phyloP scores from a whole-genome alignment of 2,888 invertebrate species.

The Cremastinae sp. region DNA sequence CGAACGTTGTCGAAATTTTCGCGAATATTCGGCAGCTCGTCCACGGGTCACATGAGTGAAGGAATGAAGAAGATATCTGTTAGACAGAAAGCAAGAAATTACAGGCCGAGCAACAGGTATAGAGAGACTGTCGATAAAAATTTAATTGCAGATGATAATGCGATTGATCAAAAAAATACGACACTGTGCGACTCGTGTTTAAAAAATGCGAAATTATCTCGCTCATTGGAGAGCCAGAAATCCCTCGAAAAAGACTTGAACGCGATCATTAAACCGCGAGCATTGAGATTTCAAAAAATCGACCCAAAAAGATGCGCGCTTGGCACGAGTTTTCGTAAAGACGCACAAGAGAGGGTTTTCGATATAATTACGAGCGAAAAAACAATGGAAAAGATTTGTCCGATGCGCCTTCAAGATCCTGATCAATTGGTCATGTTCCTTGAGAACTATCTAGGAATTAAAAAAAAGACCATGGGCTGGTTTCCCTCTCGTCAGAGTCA shows the following conservation, averaged over 20 bases:
- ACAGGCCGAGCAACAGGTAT: slow-evolving; percentile 76
- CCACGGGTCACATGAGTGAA: slow-evolving; percentile 39
- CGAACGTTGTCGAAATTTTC: slow-evolving; percentile 45
- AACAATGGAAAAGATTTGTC: slow-evolving; percentile 69
- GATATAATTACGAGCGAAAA: slow-evolving; percentile 71
- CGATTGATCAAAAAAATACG: slow-evolving; percentile 25
- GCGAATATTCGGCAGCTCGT: slow-evolving; percentile 38
- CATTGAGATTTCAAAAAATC: slow-evolving; percentile 46
- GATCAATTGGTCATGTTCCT: slow-evolving; percentile 71
- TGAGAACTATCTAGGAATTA: slow-evolving; percentile 69
- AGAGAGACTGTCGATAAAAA: slow-evolving; percentile 12
- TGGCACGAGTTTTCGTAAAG: slow-evolving; percentile 33
- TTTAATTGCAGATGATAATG: too few species aligned
- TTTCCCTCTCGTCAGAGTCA: slow-evolving; percentile 49
- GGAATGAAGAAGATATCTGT: slow-evolving; percentile 59
- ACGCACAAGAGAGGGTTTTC: slow-evolving; percentile 65
- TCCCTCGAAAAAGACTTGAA: slow-evolving; percentile 11
- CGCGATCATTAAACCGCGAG: slow-evolving; percentile 49
- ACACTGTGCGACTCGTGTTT: slow-evolving; percentile 1
- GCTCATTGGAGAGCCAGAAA: slow-evolving; percentile 4
- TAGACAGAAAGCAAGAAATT: slow-evolving; percentile 67
- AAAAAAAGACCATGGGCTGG: slow-evolving; percentile 56
- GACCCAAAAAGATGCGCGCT: slow-evolving; percentile 44
- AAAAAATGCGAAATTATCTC: slow-evolving; percentile 23
- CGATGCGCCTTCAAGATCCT: slow-evolving; percentile 70